These are phyloP conservation scores for Argya squamiceps DNA, from an alignment of 2,797 vertebrate species.

Conservation along the genomic window DNA sequence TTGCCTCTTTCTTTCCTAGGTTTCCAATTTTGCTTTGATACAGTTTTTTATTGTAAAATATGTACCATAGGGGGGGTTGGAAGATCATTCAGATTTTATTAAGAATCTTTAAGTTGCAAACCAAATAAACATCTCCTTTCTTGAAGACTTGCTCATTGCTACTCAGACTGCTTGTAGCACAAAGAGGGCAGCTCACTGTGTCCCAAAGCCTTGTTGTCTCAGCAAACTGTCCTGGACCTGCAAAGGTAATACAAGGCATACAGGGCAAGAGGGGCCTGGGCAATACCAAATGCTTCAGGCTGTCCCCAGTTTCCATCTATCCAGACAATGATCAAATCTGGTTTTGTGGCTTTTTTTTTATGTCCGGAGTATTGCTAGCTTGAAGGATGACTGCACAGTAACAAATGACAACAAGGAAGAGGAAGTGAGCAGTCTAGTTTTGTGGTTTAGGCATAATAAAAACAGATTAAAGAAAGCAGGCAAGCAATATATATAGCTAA, in stretches of 20 bases:
- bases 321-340: neutral
- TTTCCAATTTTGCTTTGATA: neutral
- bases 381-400: fast-evolving
- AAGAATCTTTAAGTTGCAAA: neutral
- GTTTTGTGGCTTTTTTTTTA: neutral
- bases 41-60: neutral
- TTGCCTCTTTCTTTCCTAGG: neutral
- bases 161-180: neutral
- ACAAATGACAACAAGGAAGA: neutral
- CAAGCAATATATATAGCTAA: neutral
- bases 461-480: neutral
- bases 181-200: neutral
- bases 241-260: neutral
- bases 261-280: neutral
- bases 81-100: neutral
- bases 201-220: neutral
- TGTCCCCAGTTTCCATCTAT: neutral
- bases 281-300: neutral
- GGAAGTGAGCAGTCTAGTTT: neutral
- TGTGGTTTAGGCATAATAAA: neutral
- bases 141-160: neutral
- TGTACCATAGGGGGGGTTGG: neutral
- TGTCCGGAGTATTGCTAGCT: neutral
- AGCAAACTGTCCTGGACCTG: neutral
- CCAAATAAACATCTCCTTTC: neutral